Base-by-base conservation (phyloP, 2,113 vertebrate species). In the Hystrix brachyura region DNA sequence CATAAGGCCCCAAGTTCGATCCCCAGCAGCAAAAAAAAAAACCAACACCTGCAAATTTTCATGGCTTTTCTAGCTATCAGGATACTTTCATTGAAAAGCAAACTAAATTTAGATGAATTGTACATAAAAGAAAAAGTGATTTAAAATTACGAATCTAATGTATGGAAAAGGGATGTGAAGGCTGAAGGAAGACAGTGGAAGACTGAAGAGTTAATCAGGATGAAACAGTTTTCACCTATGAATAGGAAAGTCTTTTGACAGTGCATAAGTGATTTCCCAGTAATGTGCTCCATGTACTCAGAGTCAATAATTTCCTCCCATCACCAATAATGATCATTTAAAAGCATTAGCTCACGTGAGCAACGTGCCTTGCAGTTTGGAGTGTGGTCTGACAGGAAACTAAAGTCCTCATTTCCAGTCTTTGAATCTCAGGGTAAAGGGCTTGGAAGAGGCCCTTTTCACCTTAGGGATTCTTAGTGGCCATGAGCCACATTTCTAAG, bases 301-400 rank as follows among this genome's bases (percentile, higher is more conserved):
- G 87, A 95, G 94, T 97, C 97, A 81, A 81, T 98, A 55, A 96
- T 97, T 94, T 87, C 96, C 71, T 92, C 91, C 92, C 90, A 64
- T 82, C 64, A 60, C 93, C 43, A 72, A 90, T 97, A 95, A 97
- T 97, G 94, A 95, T 92, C 92, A 69, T 97, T 94, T 97, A 97
- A 97, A 97, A 98, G 97, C 95, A 82, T 96, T 90, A 67, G 81
- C 85, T 94, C 96, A 85, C 12, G 2, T 84, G 90, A 79, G 72
- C 87, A 48, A 1, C 62, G 34, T 2, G 15, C 76, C 71, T 94
- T 48, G 46, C 69, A 6, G 32, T 76, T 94, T 62, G 82, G 91
- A 80, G 88, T 64, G 19, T 71, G 67, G 46, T 64, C 60, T 74
- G 48, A 71, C 94, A 71, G 90, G 94, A 96, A 97, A 48, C 82